These are phyloP conservation scores for Xanthorhoe spadicearia DNA, from an alignment of 2,888 invertebrate species.

Conservation along the genomic window DNA sequence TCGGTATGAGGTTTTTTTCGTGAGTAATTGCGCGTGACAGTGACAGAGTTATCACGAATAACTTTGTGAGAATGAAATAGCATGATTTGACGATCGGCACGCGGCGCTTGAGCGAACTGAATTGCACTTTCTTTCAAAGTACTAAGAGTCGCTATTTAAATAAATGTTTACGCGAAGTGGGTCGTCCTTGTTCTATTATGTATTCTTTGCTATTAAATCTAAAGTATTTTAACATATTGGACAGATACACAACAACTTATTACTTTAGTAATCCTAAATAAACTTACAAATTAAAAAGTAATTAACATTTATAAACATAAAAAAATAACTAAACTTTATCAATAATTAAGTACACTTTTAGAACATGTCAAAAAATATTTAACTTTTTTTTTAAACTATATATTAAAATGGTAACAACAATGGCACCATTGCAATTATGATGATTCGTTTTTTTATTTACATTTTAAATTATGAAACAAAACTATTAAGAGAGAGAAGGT, in stretches of 20 bases:
- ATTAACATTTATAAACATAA: constrained; percentile 36
- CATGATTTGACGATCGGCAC: no score
- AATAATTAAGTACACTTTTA: constrained; percentile 49
- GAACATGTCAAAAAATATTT: constrained; percentile 59
- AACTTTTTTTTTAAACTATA: constrained; percentile 47
- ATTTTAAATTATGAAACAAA: constrained; percentile 10
- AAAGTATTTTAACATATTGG: constrained; percentile 3
- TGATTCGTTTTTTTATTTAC: constrained; percentile 36
- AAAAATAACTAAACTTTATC: constrained; percentile 37
- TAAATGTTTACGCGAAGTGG: no score
- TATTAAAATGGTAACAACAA: constrained; percentile 75
- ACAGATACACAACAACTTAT: constrained; percentile 8
- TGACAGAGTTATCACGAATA: no score
- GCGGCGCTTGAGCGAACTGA: no score
- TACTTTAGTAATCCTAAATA: constrained; percentile 10
- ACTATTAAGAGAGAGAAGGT: not conserved
- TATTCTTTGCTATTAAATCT: not conserved
- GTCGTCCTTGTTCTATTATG: no score
- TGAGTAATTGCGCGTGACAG: no score
- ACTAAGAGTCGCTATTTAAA: no score
- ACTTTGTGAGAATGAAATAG: no score
- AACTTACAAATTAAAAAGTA: constrained; percentile 9
- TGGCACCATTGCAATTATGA: constrained; percentile 69
- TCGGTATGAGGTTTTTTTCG: no score
- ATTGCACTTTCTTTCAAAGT: no score